These are phyloP conservation scores for Monochamus alternatus DNA, from an alignment of 2,888 invertebrate species.

Conservation along the genomic window DNA sequence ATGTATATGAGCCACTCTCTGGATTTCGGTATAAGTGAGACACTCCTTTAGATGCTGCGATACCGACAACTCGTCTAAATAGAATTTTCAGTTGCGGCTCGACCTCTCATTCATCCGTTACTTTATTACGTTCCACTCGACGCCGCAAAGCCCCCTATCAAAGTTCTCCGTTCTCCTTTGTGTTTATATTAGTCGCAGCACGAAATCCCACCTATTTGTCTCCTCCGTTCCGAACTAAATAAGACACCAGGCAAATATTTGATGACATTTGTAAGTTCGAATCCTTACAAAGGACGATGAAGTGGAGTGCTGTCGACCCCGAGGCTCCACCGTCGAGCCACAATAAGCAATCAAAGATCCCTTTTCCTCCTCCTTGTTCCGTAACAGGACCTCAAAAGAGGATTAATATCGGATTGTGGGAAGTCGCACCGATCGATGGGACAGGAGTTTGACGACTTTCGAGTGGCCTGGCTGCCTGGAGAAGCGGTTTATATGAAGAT, in stretches of 20 bases:
- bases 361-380: conserved; percentile 50
- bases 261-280: conserved; percentile 49
- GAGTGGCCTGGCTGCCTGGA: background rate
- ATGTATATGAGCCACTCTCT: no score
- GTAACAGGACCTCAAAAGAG: conserved; percentile 45
- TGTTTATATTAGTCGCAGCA: conserved; percentile 16
- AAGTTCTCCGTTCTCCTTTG: conserved; percentile 7
- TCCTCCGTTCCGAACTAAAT: conserved; percentile 40
- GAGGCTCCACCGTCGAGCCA: conserved; percentile 49
- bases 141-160: background rate
- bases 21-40: background rate
- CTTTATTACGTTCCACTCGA: conserved; percentile 6
- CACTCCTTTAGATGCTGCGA: background rate
- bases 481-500: conserved; percentile 11
- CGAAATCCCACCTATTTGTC: conserved; percentile 32
- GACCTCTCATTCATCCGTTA: conserved; percentile 5
- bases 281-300: conserved; percentile 45
- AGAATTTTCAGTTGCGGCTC: background rate
- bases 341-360: conserved; percentile 58
- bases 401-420: conserved; percentile 34
- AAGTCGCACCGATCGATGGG: conserved; percentile 18
- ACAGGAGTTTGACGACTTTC: conserved; percentile 9
- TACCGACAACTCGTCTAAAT: background rate
- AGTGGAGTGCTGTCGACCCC: conserved; percentile 39
- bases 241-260: conserved; percentile 51